These are phyloP conservation scores for Melanotaenia parkinsoni DNA, from an alignment of 2,797 vertebrate genomes.

Conservation along the genomic window DNA sequence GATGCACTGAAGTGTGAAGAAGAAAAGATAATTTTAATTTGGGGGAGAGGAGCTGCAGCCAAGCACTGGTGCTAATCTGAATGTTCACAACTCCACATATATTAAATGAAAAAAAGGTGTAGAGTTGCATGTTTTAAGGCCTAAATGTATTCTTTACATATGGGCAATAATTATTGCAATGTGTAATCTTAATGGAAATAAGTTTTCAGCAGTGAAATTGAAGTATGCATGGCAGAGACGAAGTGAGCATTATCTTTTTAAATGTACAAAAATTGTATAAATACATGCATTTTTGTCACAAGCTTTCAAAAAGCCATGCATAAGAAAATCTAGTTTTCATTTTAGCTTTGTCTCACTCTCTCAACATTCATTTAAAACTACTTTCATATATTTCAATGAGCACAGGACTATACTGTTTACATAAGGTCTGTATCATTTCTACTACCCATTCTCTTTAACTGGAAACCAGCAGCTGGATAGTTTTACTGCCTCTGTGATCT, in stretches of 20 bases:
- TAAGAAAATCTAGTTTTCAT: background rate
- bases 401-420: constrained; percentile 8
- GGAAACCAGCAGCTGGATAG: constrained; percentile 60
- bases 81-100: background rate
- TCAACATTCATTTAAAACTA: background rate
- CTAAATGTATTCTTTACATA: background rate
- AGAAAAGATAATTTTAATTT: too few relatives aligned
- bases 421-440: background rate
- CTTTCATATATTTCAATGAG: background rate
- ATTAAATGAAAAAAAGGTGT: background rate
- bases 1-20: too few relatives aligned
- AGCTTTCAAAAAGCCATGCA: too few relatives aligned
- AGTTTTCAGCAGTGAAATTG: background rate
- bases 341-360: background rate
- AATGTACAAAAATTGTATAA: background rate
- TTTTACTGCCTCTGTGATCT: constrained; percentile 74
- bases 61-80: background rate
- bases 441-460: constrained; percentile 21
- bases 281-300: too few relatives aligned
- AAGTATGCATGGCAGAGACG: background rate
- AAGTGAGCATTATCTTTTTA: background rate
- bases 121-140: background rate
- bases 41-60: background rate
- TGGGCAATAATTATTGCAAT: background rate
- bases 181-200: background rate